Base-by-base conservation (phyloP, 2,113 vertebrate species). In the Chinchilla lanigera region DNA sequence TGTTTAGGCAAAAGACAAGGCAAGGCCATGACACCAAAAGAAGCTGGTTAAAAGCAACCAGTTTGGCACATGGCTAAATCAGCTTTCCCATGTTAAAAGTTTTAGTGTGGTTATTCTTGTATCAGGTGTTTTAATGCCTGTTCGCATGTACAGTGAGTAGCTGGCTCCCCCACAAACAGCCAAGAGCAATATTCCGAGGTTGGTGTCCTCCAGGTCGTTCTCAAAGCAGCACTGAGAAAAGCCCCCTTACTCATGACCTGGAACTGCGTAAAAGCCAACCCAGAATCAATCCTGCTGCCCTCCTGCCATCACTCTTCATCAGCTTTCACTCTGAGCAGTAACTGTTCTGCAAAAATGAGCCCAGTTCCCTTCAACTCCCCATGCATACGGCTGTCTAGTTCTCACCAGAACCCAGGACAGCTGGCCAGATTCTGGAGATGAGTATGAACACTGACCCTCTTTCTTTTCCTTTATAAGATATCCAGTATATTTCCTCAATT, bases 381-480 rank as follows among this genome's bases (percentile, higher is more conserved):
- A n/a, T 20, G 38, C 17, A 44, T 54, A 5, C 2, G 5, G 12
- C 41, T 30, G 38, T 38, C 19, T 38, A 65, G 91, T 50, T 85
- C 61, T 86, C 73, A 65, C 77, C 73, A 69, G 50, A 73, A 30
- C 1, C 28, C 78, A 73, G 14, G 19, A 52, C 5, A 6, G 30
- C 10, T 89, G 16, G 10, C 13, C 41, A 58, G 20, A 73, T 38
- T 86, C 92, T 61, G 58, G n/a, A 67, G 60, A 50, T 83, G 8
- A 22, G 19, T 87, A 26, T 78, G 52, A n/a, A 69, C 22, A 83
- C 22, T 96, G 75, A 85, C 41, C 16, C 12, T 85, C 60, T 90
- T 96, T 33, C 80, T 60, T 92, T 89, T 83, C 41, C 63, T 75
- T 95, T 38, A 77, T 69, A 63, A 96, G 50, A 89, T 17, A 84